A percentile compares a stretch with the other conserved stretches of the same genome.
phyloP scores from a whole-genome alignment of 1,140 invertebrate species.

The Cylas formicarius region DNA sequence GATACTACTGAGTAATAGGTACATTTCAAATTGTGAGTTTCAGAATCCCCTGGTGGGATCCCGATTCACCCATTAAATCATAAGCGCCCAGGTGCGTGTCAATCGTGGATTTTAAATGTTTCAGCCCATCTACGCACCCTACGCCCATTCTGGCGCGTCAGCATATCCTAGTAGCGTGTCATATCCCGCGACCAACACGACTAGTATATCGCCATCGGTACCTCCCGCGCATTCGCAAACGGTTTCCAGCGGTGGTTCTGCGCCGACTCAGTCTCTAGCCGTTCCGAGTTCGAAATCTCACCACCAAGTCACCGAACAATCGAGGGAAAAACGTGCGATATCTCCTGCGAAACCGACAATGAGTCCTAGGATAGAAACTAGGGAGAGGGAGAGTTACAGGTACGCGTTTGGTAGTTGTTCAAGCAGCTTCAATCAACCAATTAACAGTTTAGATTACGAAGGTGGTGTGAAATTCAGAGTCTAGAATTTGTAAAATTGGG shows the following conservation, averaged over 20 bases:
- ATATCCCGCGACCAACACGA: constrained; percentile 25
- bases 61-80: too few species aligned
- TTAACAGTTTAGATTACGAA: too few species aligned
- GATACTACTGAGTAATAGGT: too few species aligned
- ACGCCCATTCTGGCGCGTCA: constrained; percentile 35
- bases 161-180: constrained; percentile 26
- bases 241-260: constrained; percentile 22
- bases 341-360: constrained; percentile 56
- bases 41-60: too few species aligned
- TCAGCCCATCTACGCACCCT: constrained; percentile 26
- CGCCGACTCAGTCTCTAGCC: too few species aligned
- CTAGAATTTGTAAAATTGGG: too few species aligned
- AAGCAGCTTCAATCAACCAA: too few species aligned
- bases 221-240: constrained; percentile 28
- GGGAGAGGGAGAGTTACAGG: constrained; percentile 78
- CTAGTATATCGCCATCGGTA: constrained; percentile 20
- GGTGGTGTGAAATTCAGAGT: too few species aligned
- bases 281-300: constrained; percentile 1
- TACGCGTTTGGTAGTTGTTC: constrained; percentile 43
- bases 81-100: too few species aligned
- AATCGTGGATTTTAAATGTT: too few species aligned
- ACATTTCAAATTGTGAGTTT: too few species aligned
- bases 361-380: constrained; percentile 50
- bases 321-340: constrained; percentile 14
- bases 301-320: too few species aligned